These are phyloP conservation scores for Lissonota sp. DNA, from an alignment of 2,888 invertebrate genomes.

Conservation along the genomic window DNA sequence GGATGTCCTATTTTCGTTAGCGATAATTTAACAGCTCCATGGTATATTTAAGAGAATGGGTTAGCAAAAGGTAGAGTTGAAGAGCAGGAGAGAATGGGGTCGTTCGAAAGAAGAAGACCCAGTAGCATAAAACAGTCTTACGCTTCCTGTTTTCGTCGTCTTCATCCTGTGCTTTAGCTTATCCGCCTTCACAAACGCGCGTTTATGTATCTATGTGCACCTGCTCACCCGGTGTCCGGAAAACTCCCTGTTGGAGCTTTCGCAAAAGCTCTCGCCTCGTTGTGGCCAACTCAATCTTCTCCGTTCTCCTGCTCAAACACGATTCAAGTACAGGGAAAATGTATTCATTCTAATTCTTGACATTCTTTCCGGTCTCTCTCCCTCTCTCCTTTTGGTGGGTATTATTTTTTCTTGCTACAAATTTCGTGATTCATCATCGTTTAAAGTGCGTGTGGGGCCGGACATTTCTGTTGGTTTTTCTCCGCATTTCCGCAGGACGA, in stretches of 20 bases:
- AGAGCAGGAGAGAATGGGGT: background rate
- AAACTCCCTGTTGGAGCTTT: conserved; percentile 44
- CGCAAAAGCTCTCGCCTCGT: conserved; percentile 43
- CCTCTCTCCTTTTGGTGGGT: background rate
- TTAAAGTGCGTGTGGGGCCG: too few species aligned
- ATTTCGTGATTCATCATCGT: too few species aligned
- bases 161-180: background rate
- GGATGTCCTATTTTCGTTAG: conserved; percentile 43
- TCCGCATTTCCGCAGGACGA: too few species aligned
- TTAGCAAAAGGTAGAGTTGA: background rate
- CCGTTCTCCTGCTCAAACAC: background rate
- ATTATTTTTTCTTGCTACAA: too few species aligned
- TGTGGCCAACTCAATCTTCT: conserved; percentile 29
- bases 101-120: conserved; percentile 38
- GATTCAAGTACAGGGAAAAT: conserved; percentile 52
- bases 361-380: conserved; percentile 31
- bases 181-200: background rate
- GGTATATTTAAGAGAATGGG: conserved; percentile 18
- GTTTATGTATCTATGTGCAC: conserved; percentile 6
- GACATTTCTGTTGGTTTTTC: too few species aligned
- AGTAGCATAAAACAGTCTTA: conserved; percentile 17
- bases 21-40: conserved; percentile 28
- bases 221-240: conserved; percentile 21
- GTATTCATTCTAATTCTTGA: conserved; percentile 59
- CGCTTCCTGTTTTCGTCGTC: background rate